Evolutionary conservation across 1,140 invertebrate species (phyloP), one percentile per base, ranked within the genome.

Genomic region (Thrips palmi): DNA sequence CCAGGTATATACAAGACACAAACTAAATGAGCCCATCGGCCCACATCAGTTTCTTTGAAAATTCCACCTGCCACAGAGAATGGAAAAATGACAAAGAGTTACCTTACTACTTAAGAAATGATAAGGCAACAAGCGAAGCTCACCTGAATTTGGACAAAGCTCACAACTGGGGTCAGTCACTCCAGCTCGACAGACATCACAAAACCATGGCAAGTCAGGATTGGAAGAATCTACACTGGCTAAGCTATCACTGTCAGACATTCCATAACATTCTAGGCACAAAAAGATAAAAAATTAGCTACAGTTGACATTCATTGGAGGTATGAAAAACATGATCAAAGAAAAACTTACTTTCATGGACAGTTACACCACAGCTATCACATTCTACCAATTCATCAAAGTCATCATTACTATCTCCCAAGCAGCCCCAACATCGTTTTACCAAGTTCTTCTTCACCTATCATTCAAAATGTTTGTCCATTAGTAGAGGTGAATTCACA

Each of bases 201-300:
- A 97, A 58, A 96, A 96, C 92, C 92, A 97, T 0, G 91, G 91
- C 47, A 92, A 89, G 1, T 89, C 96, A 24, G 87, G 88, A 33
- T 83, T 84, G 1, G 86, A 77, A 6, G 88, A 94, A 37, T 82
- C 78, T 12, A 82, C 85, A 52, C 83, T 88, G 2, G 81, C 81
- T 40, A 88, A 73, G 62, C 87, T 92, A 19, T 80, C 78, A 21
- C 77, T 77, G 51, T 96, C 92, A 31, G 83, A 86, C 19, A 94
- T 81, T n/a, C 88, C 88, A 63, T 94, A 94, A 56, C 89, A 96
- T 43, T 85, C 78, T 79, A 38, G 22, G 41, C 19, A 31, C 11
- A 40, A 41, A 17, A 40, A 28, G 18, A 31, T 37, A 45, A 25
- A 29, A 33, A 24, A 39, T 39, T 35, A 18, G 4, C 33, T 38